Evolutionary conservation across 2,797 vertebrate genomes (phyloP).

Genomic region (Alosa sapidissima): DNA sequence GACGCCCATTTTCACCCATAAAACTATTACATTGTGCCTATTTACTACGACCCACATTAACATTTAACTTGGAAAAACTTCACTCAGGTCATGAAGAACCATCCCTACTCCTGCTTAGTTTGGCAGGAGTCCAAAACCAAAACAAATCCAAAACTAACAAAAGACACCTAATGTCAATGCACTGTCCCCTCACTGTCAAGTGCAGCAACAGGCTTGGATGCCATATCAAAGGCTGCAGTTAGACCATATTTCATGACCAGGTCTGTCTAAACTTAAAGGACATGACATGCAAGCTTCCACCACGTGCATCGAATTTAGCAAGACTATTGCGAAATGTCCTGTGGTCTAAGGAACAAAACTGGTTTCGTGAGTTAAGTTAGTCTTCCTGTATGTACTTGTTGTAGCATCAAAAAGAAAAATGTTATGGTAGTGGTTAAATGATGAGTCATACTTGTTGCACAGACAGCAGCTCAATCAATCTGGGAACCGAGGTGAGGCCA

Average conservation of each 20-base stretch:
- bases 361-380: not conserved
- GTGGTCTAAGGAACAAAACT: not conserved
- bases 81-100: too few species aligned
- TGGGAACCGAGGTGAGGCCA: not conserved
- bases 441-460: not conserved
- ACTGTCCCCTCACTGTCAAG: not conserved
- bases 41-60: too few species aligned
- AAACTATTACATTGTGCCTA: too few species aligned
- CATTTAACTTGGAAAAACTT: too few species aligned
- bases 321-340: not conserved
- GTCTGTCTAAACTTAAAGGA: not conserved
- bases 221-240: not conserved
- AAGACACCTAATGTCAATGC: too few species aligned
- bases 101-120: too few species aligned
- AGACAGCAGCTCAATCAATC: not conserved
- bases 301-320: not conserved
- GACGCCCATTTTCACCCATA: too few species aligned
- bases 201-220: not conserved
- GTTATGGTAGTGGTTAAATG: not conserved
- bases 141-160: too few species aligned
- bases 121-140: too few species aligned
- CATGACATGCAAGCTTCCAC: not conserved
- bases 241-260: not conserved
- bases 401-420: not conserved
- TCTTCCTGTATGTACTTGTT: conserved; percentile 13